These are phyloP conservation scores for Gymnosoma rotundatum DNA, from an alignment of 2,888 invertebrate genomes.

Conservation along the genomic window DNA sequence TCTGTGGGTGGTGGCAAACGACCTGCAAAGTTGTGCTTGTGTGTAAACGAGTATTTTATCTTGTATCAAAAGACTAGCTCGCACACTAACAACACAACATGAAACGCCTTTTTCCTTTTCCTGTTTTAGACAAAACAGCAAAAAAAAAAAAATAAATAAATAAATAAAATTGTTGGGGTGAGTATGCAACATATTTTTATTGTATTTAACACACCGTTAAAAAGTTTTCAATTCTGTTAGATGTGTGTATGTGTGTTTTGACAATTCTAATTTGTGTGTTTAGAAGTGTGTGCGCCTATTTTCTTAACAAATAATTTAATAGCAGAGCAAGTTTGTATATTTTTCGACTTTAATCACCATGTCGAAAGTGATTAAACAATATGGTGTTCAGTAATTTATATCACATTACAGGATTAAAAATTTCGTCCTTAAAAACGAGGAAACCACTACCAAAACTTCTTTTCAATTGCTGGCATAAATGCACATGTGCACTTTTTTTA, in stretches of 20 bases:
- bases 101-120: slow-evolving; percentile 68
- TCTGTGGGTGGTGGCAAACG: slow-evolving; percentile 74
- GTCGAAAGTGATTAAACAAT: slow-evolving; percentile 82
- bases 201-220: slow-evolving; percentile 68
- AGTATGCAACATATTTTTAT: slow-evolving; percentile 63
- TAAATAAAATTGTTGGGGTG: slow-evolving; percentile 41
- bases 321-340: slow-evolving; percentile 69
- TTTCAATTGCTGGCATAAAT: slow-evolving; percentile 39
- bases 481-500: background rate
- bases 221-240: slow-evolving; percentile 38
- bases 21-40: slow-evolving; percentile 43
- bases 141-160: slow-evolving; percentile 7
- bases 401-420: slow-evolving; percentile 48
- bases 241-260: slow-evolving; percentile 7
- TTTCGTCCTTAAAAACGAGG: slow-evolving; percentile 10
- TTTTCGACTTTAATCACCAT: slow-evolving; percentile 82
- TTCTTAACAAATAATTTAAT: slow-evolving; percentile 25
- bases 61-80: slow-evolving; percentile 59
- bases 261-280: background rate
- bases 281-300: slow-evolving; percentile 14
- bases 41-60: slow-evolving; percentile 45
- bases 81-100: slow-evolving; percentile 57
- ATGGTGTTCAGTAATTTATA: slow-evolving; percentile 32
- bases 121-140: slow-evolving; percentile 49
- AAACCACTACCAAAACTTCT: slow-evolving; percentile 33